Base-by-base conservation (phyloP, 2,888 invertebrate genomes). In the Phyto melanocephala region DNA sequence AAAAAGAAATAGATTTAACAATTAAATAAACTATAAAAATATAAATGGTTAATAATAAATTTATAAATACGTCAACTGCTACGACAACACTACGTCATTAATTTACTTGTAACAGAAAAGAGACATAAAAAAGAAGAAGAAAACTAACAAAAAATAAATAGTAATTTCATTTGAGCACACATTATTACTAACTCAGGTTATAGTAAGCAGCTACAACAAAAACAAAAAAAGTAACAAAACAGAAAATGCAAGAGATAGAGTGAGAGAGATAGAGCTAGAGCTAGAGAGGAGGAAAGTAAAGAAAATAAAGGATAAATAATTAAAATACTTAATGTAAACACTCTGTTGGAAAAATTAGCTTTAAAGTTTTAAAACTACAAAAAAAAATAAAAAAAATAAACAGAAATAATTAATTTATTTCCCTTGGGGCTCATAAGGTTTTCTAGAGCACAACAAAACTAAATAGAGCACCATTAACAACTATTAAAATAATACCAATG, bases 61-160 rank as follows among this genome's bases (percentile, higher is more conserved):
- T 7, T 11, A 52, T 3, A n/a, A 52, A 11, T 52, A 24, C 24
- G 52, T 52, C 52, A 52, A 33, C 37, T 11, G 35, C 17, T 47
- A 60, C 54, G 40, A 17, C 24, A 35, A 54, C 67, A 20, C 10
- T 56, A 65, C 65, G 56, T 63, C 74, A 75, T 75, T 37, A n/a
- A 47, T 15, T 11, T 50, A n/a, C 20, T 45, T 45, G 17, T 20
- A 10, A 22, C 8, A 13, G 2, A 5, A 4, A 3, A 28, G 22
- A 3, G 33, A 52, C n/a, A 5, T 11, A 5, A 62, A 52, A 13
- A 63, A 50, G 37, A 17, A n/a, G 40, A 20, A 28, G 37, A 13
- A 47, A 54, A 17, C 4, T 52, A 35, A 50, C 1, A 50, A 13
- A 70, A 6, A 5, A 56, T 65, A 47, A 15, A 40, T 11, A 75